Percentiles rank a stretch among this genome's conserved stretches.
phyloP scores from a whole-genome alignment of 2,113 vertebrate genomes.

The Colaptes auratus region DNA sequence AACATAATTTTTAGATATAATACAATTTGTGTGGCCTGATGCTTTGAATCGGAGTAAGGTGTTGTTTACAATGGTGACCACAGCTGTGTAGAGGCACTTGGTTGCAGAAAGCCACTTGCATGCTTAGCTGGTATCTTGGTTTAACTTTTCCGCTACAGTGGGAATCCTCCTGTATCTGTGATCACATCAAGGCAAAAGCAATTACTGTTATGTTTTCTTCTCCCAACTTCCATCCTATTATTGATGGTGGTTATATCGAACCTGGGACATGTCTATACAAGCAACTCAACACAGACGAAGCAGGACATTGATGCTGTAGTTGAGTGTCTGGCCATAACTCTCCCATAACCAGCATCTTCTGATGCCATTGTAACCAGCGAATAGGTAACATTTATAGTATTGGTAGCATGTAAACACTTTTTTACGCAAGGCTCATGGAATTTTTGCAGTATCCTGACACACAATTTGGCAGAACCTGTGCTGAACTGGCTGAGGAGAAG shows the following conservation, averaged over 20 bases:
- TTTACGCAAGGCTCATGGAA: background rate
- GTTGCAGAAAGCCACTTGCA: background rate
- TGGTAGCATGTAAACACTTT: background rate
- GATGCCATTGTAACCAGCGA: background rate
- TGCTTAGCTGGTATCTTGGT: background rate
- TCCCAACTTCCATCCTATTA: background rate
- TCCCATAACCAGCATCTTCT: background rate
- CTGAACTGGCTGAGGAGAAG: constrained; percentile 19
- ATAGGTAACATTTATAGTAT: background rate
- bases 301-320: background rate
- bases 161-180: background rate
- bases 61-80: background rate
- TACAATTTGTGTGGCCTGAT: background rate
- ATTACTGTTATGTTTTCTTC: background rate
- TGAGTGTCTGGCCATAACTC: background rate
- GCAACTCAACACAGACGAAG: background rate
- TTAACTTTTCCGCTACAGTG: background rate
- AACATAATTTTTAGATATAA: background rate
- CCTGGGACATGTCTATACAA: background rate
- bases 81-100: background rate
- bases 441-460: constrained; percentile 26
- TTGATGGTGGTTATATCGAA: background rate
- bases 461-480: background rate
- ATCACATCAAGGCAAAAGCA: background rate
- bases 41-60: background rate